These are phyloP conservation scores for human DNA, from an alignment of 2,113 vertebrate species.

Conservation along the genomic window DNA sequence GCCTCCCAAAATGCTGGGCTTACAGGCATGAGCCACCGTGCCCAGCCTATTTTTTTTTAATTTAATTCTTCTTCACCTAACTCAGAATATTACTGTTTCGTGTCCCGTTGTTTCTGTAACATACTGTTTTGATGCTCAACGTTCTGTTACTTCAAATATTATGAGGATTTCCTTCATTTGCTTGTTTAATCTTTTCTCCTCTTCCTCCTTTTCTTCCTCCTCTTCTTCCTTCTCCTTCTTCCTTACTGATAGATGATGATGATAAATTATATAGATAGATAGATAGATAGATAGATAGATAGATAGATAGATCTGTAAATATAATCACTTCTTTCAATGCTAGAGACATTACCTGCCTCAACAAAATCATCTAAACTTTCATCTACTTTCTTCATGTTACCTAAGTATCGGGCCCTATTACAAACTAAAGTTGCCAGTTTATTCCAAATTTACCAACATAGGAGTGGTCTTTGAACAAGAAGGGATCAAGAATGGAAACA, in stretches of 20 bases:
- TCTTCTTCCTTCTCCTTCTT: no score
- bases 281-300: neutral
- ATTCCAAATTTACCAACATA: neutral
- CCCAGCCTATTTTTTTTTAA: neutral
- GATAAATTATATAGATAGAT: neutral
- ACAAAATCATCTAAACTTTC: neutral
- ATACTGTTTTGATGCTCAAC: neutral
- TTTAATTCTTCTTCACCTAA: neutral
- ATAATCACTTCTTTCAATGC: neutral
- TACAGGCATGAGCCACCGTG: no score
- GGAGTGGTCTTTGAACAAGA: neutral
- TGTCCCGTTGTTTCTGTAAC: rapidly evolving
- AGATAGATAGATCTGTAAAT: neutral
- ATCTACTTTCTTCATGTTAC: neutral
- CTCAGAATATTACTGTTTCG: neutral
- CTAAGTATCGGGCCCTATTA: neutral
- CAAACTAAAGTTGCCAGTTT: neutral
- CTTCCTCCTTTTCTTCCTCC: neutral
- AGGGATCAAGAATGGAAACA: neutral
- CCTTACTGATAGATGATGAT: neutral
- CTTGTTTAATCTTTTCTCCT: neutral
- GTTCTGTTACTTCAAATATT: neutral
- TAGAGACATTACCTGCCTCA: neutral
- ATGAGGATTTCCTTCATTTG: neutral
- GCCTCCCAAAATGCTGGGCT: no score